Evolutionary conservation across 2,888 invertebrate species (phyloP).

Genomic region (Tupiocoris notatus): DNA sequence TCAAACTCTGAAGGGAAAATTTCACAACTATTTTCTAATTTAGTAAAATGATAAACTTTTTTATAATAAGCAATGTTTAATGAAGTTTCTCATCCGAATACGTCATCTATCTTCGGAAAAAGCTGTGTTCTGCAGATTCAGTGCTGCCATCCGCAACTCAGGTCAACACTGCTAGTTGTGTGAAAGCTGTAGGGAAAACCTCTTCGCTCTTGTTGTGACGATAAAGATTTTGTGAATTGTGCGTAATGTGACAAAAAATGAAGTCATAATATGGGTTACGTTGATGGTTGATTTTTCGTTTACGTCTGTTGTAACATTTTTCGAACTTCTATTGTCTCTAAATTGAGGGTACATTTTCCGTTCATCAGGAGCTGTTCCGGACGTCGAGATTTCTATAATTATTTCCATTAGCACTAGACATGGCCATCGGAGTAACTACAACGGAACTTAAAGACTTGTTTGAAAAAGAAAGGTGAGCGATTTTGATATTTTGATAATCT

Average conservation of each 20-base stretch:
- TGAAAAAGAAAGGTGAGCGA: slow-evolving; percentile 47
- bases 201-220: background rate
- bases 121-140: background rate
- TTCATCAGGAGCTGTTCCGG: too few relatives aligned
- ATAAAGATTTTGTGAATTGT: background rate
- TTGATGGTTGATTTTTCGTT: background rate
- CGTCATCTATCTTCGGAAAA: too few relatives aligned
- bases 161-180: background rate
- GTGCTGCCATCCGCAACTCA: background rate
- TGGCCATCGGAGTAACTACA: slow-evolving; percentile 42
- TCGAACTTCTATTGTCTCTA: too few relatives aligned
- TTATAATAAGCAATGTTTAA: too few relatives aligned
- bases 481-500: background rate
- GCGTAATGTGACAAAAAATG: background rate
- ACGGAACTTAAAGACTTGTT: slow-evolving; percentile 46
- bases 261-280: background rate
- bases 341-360: too few relatives aligned
- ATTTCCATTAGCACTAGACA: slow-evolving; percentile 6
- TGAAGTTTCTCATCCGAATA: too few relatives aligned
- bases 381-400: too few relatives aligned
- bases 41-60: too few relatives aligned
- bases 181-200: background rate
- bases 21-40: too few relatives aligned
- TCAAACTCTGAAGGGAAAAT: too few relatives aligned
- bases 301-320: too few relatives aligned